These are phyloP conservation scores for Drosophila seguyi DNA, from an alignment of 1,140 invertebrate genomes.

Conservation along the genomic window DNA sequence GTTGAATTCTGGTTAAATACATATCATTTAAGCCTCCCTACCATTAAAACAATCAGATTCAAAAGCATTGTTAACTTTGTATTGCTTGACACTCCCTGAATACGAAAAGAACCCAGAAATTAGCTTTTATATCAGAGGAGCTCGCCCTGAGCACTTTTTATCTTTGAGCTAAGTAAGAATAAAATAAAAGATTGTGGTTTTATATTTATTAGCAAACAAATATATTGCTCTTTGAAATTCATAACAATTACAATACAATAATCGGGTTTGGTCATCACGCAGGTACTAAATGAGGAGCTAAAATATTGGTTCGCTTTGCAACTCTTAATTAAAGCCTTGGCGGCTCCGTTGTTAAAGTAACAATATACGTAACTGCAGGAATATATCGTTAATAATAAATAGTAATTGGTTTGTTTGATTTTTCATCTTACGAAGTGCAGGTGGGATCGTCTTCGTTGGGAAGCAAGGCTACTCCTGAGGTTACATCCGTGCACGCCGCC, in stretches of 20 bases:
- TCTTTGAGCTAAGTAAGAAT: background rate
- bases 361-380: conserved; percentile 48
- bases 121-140: background rate
- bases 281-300: background rate
- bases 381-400: background rate
- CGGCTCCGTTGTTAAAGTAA: background rate
- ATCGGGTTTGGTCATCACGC: conserved; percentile 14
- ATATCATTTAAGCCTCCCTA: too few relatives aligned
- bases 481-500: conserved; percentile 1
- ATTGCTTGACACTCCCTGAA: background rate
- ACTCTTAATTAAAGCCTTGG: background rate
- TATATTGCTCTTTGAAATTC: too few relatives aligned
- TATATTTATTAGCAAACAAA: too few relatives aligned
- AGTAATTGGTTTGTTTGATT: background rate
- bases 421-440: conserved; percentile 29
- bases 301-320: conserved; percentile 24
- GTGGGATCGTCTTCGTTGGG: conserved; percentile 44
- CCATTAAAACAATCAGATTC: background rate
- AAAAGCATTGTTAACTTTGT: background rate
- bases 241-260: too few relatives aligned
- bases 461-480: background rate
- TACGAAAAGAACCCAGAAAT: background rate
- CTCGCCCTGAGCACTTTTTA: background rate
- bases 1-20: too few relatives aligned
- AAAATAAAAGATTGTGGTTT: background rate